Percentiles rank a stretch among this genome's conserved stretches.
Conservation (phyloP, 2,888 invertebrate genomes). For the Drosophila bunnanda region DNA sequence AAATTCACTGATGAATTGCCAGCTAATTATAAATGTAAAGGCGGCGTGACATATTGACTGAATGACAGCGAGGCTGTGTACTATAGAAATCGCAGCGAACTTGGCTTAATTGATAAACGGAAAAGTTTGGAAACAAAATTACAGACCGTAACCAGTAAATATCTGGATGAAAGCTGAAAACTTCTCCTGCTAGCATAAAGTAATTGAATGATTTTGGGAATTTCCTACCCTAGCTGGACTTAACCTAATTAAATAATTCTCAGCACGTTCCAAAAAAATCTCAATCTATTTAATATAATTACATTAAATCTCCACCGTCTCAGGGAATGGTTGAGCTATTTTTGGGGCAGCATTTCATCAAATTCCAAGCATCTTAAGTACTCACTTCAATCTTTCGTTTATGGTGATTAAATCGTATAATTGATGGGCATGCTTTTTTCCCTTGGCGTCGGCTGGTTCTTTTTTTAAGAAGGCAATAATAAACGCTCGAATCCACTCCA, state of each 20-base stretch:
- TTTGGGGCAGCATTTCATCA: slow-evolving; percentile 7
- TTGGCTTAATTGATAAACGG: slow-evolving; percentile 19
- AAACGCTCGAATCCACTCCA: background rate
- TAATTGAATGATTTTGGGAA: slow-evolving; percentile 3
- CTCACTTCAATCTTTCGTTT: slow-evolving; percentile 52
- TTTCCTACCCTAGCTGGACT: background rate
- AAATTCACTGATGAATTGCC: slow-evolving; percentile 54
- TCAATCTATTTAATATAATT: slow-evolving; percentile 27
- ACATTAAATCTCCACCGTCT: slow-evolving; percentile 1
- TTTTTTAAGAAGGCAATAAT: slow-evolving; percentile 7
- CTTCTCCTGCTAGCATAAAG: slow-evolving; percentile 5
- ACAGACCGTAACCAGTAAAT: slow-evolving; percentile 9
- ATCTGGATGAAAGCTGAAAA: background rate
- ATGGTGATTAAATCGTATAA: slow-evolving; percentile 51
- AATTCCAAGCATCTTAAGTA: slow-evolving; percentile 39
- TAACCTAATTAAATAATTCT: slow-evolving; percentile 27
- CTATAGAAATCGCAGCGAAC: background rate
- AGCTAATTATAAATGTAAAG: slow-evolving; percentile 61
- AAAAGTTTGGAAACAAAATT: slow-evolving; percentile 43
- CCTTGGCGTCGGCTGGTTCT: slow-evolving; percentile 13
- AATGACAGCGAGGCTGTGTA: background rate
- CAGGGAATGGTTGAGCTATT: slow-evolving; percentile 5
- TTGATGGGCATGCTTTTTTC: slow-evolving; percentile 48
- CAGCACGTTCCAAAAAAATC: slow-evolving; percentile 16
- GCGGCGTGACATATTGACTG: background rate